Evolutionary conservation across 2,888 invertebrate genomes (phyloP).

Genomic region (Phoronis australis): DNA sequence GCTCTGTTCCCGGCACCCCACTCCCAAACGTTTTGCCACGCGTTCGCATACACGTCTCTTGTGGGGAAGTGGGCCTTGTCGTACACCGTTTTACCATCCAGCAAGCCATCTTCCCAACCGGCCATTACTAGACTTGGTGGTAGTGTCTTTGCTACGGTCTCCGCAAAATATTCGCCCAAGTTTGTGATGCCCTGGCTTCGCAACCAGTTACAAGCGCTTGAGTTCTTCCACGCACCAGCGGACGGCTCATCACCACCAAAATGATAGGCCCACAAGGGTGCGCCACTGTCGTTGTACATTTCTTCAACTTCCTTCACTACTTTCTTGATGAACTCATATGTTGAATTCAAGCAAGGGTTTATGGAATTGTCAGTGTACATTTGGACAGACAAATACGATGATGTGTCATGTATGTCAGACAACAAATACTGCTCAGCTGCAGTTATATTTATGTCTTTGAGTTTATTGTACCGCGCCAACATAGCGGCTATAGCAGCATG

Average conservation of each 20-base stretch:
- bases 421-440: constrained; percentile 18
- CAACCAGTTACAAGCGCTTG: constrained; percentile 28
- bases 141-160: constrained; percentile 24
- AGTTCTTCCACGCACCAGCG: constrained; percentile 35
- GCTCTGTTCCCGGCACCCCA: constrained; percentile 24
- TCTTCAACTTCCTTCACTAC: constrained; percentile 28
- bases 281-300: constrained; percentile 28
- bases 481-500: constrained; percentile 40
- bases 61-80: constrained; percentile 11
- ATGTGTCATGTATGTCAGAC: constrained; percentile 20
- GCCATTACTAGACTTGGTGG: constrained; percentile 17
- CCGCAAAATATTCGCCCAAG: constrained; percentile 33
- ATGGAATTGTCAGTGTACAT: constrained; percentile 43
- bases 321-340: constrained; percentile 38
- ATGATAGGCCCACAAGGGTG: constrained; percentile 33
- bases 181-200: constrained; percentile 15
- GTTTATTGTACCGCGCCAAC: constrained; percentile 25
- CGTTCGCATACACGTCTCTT: constrained; percentile 25
- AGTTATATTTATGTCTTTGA: constrained; percentile 15
- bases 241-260: constrained; percentile 47
- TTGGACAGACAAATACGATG: constrained; percentile 31
- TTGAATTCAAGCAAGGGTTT: constrained; percentile 43
- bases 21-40: constrained; percentile 39
- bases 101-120: constrained; percentile 39
- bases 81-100: constrained; percentile 12